Percentiles rank a stretch among this genome's conserved stretches.
These are phyloP conservation scores for Lampropteryx suffumata DNA, from an alignment of 2,888 invertebrate genomes.

Conservation along the genomic window DNA sequence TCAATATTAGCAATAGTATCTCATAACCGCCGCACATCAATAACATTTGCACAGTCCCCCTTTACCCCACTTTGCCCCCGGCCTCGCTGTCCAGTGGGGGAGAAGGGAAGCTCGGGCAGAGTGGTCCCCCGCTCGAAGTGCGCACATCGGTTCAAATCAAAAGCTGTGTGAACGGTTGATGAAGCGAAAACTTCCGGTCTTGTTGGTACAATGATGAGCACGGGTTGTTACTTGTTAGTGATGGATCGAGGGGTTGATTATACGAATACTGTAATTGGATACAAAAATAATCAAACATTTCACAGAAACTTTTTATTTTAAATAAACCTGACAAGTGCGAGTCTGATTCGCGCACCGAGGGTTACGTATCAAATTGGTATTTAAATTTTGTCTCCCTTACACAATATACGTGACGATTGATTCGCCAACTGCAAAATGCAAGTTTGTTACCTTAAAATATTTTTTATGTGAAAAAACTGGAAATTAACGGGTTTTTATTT, in stretches of 20 bases:
- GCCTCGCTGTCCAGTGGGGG: conserved; percentile 23
- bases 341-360: no score
- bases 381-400: no score
- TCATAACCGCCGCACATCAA: conserved; percentile 47
- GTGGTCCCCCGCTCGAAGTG: conserved; percentile 42
- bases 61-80: conserved; percentile 20
- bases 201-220: conserved; percentile 38
- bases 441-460: no score
- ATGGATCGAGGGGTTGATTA: conserved; percentile 12
- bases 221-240: conserved; percentile 14
- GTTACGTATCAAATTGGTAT: no score
- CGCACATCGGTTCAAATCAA: conserved; percentile 59
- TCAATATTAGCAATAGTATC: conserved; percentile 55
- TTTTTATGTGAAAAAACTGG: no score
- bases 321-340: no score
- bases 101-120: conserved; percentile 19
- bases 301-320: no score
- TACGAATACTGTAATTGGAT: not conserved
- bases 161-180: conserved; percentile 52
- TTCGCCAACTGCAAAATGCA: no score
- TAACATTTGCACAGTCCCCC: conserved; percentile 59
- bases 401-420: no score
- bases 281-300: no score
- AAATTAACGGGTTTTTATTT: no score
- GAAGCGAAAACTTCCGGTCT: conserved; percentile 50